Evolutionary conservation across 2,888 invertebrate genomes (phyloP).

Genomic region (Syrphus vitripennis): DNA sequence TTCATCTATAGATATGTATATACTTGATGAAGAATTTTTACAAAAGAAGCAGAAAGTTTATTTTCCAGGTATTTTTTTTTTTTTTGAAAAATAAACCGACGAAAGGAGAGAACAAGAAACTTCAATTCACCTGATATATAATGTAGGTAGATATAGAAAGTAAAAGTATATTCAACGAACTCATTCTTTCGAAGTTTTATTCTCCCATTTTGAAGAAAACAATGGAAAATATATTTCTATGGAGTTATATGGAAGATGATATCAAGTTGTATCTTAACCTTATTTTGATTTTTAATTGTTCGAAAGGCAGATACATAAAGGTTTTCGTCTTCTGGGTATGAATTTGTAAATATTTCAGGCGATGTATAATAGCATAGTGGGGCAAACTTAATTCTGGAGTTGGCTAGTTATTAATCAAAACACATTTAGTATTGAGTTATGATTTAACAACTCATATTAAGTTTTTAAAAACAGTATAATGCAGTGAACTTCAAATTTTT

Average conservation of each 20-base stretch:
- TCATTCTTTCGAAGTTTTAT: not conserved
- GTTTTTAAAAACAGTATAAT: no score
- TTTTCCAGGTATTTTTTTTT: constrained; percentile 9
- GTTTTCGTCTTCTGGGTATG: not conserved
- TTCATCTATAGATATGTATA: not conserved
- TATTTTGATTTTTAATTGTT: not conserved
- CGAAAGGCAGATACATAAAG: not conserved
- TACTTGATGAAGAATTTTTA: constrained; percentile 8
- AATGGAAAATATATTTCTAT: constrained; percentile 1
- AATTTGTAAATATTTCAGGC: not conserved
- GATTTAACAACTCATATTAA: no score
- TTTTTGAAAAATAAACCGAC: not conserved
- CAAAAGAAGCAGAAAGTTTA: constrained; percentile 42
- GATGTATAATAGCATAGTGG: not conserved
- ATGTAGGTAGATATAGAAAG: constrained; percentile 43
- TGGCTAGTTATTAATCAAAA: no score
- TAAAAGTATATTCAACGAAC: constrained; percentile 45
- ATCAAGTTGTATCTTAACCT: constrained; percentile 22
- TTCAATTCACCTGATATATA: not conserved
- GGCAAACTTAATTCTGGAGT: not conserved
- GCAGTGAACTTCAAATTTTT: no score
- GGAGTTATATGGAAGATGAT: constrained; percentile 3
- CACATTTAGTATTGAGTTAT: no score
- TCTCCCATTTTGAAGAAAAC: constrained; percentile 32
- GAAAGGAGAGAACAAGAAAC: not conserved